Evolutionary conservation across 2,113 vertebrate species (phyloP).

Genomic region (Rhinoptilus africanus): DNA sequence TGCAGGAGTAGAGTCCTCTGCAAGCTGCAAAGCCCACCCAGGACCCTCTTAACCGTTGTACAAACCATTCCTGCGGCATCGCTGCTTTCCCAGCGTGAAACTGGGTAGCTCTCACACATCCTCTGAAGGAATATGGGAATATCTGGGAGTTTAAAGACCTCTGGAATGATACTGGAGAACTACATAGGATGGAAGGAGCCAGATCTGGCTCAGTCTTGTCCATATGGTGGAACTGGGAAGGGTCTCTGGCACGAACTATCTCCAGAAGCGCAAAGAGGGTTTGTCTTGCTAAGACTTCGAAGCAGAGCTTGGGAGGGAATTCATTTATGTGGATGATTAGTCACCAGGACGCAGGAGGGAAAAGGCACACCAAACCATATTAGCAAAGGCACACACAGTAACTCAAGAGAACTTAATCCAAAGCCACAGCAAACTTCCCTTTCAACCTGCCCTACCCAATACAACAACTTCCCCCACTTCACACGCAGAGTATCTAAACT

Average conservation of each 20-base stretch:
- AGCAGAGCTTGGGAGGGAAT: neutral
- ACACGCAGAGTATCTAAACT: neutral
- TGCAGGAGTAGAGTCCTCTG: neutral
- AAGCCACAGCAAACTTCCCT: neutral
- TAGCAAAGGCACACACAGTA: neutral
- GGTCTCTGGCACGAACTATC: neutral
- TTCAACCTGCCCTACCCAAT: neutral
- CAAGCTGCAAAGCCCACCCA: neutral
- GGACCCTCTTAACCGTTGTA: neutral
- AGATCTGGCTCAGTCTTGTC: neutral
- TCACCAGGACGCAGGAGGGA: neutral
- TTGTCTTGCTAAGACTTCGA: neutral
- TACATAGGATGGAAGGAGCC: neutral
- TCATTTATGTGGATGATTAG: neutral
- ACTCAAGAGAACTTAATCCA: neutral
- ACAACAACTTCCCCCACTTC: neutral
- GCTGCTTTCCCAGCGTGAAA: fast-evolving
- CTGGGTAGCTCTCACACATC: neutral
- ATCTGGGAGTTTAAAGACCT: neutral
- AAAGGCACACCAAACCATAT: neutral
- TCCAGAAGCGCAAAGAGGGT: neutral
- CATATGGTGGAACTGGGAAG: neutral
- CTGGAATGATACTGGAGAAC: neutral
- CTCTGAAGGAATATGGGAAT: neutral
- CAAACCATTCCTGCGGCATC: neutral